Evolutionary conservation across 2,797 vertebrate genomes (phyloP).

Genomic region (Mormyrus hasselquistii): DNA sequence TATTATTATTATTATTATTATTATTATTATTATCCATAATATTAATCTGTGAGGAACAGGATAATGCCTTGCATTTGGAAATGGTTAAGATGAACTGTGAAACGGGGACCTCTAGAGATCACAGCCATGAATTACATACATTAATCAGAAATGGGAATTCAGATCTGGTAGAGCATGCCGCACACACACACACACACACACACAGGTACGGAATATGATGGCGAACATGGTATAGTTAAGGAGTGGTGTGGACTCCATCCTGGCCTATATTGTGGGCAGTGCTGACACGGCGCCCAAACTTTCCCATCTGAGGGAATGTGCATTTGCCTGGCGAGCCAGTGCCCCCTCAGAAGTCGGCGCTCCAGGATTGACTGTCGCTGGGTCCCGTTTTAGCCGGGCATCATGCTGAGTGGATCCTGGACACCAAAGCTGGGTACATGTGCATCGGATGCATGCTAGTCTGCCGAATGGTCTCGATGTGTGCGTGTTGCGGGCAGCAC

Average conservation of each 20-base stretch:
- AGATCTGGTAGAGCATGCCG: background rate
- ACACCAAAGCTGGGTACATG: background rate
- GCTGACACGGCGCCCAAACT: background rate
- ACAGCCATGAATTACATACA: conserved; percentile 10
- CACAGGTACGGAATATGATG: background rate
- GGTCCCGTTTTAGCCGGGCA: background rate
- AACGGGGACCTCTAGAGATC: conserved; percentile 29
- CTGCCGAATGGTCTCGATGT: background rate
- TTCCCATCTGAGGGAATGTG: background rate
- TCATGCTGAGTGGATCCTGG: background rate
- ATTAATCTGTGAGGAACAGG: background rate
- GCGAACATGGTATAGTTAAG: background rate
- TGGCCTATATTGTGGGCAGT: background rate
- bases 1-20: background rate
- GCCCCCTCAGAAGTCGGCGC: background rate
- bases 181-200: background rate
- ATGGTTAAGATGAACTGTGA: conserved; percentile 21
- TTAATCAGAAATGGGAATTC: background rate
- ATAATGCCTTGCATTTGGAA: background rate
- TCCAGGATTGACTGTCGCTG: background rate
- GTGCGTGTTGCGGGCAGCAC: background rate
- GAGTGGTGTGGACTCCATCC: background rate
- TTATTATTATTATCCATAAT: background rate
- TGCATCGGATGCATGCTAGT: background rate
- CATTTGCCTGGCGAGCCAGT: background rate